A percentile compares a stretch with the other conserved stretches of the same genome.
These are phyloP conservation scores for Mormyrops attenuatus DNA, from an alignment of 2,797 vertebrate genomes.

Conservation along the genomic window DNA sequence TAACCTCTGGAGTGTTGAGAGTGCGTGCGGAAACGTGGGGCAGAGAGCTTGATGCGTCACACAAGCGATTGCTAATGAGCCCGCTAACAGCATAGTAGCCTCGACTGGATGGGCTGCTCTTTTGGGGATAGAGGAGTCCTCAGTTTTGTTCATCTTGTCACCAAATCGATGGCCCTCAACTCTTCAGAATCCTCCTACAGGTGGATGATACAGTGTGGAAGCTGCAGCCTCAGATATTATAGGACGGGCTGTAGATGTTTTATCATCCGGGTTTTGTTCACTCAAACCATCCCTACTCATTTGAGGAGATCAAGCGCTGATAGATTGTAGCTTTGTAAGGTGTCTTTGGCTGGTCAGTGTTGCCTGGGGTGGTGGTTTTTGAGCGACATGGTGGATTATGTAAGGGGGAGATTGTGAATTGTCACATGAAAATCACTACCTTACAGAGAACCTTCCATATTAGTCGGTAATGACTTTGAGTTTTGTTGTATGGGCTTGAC, in stretches of 20 bases:
- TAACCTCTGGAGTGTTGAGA: constrained; percentile 31
- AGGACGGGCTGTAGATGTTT: background rate
- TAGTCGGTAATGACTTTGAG: constrained; percentile 79
- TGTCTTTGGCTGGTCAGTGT: background rate
- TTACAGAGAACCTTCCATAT: constrained; percentile 69
- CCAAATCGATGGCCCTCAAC: background rate
- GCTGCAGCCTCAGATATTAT: background rate
- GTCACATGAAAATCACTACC: constrained; percentile 79
- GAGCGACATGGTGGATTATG: background rate
- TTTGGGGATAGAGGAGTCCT: background rate
- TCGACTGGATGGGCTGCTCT: background rate
- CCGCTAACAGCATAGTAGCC: constrained; percentile 30
- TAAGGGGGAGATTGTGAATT: constrained; percentile 69
- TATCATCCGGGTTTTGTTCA: background rate
- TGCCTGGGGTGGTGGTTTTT: background rate
- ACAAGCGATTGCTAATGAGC: constrained; percentile 31
- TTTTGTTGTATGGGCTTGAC: constrained; percentile 81
- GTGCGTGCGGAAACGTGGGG: background rate
- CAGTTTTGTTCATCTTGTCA: background rate
- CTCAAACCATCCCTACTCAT: background rate
- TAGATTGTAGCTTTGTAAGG: background rate
- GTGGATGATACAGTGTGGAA: background rate
- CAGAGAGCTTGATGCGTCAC: background rate
- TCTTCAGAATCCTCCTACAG: background rate
- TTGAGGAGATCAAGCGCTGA: background rate